These are phyloP conservation scores for Rhinolophus ferrumequinum DNA, from an alignment of 2,113 vertebrate genomes.

Conservation along the genomic window DNA sequence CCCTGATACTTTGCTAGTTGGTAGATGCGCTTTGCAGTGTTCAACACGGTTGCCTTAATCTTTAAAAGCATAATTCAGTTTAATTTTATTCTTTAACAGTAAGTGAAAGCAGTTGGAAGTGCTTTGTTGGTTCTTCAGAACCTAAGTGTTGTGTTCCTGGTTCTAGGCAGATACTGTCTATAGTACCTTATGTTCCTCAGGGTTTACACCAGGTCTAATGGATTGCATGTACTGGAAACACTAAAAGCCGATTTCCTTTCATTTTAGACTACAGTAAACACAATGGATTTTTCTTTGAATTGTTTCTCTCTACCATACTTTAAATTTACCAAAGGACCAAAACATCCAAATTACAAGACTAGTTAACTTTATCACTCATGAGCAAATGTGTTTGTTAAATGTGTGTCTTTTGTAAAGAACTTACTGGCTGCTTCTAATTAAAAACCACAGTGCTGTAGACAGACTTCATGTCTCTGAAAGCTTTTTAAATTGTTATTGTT, in stretches of 20 bases:
- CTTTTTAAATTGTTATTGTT: conserved; percentile 17
- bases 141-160: conserved; percentile 76
- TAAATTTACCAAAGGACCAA: conserved; percentile 68
- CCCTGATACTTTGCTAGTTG: conserved; percentile 4
- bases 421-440: conserved; percentile 40
- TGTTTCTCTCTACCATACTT: conserved; percentile 66
- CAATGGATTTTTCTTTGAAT: conserved; percentile 80
- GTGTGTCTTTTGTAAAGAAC: conserved; percentile 4
- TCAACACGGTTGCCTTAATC: conserved; percentile 58
- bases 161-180: conserved; percentile 81
- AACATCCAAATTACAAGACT: conserved; percentile 48
- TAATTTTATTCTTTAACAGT: conserved; percentile 70
- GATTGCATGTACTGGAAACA: conserved; percentile 80
- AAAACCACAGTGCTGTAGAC: not conserved
- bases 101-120: conserved; percentile 68
- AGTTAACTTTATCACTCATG: conserved; percentile 38
- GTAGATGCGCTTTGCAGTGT: conserved; percentile 36
- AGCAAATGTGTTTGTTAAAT: conserved; percentile 43
- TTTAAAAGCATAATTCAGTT: conserved; percentile 76
- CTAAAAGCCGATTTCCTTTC: conserved; percentile 79
- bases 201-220: conserved; percentile 76
- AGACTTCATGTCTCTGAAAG: conserved; percentile 34
- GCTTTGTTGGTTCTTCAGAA: conserved; percentile 81
- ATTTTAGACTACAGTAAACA: conserved; percentile 80
- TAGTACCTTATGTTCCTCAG: conserved; percentile 81